Base-by-base conservation (phyloP, 2,113 vertebrate genomes). In the Elachura formosa region DNA sequence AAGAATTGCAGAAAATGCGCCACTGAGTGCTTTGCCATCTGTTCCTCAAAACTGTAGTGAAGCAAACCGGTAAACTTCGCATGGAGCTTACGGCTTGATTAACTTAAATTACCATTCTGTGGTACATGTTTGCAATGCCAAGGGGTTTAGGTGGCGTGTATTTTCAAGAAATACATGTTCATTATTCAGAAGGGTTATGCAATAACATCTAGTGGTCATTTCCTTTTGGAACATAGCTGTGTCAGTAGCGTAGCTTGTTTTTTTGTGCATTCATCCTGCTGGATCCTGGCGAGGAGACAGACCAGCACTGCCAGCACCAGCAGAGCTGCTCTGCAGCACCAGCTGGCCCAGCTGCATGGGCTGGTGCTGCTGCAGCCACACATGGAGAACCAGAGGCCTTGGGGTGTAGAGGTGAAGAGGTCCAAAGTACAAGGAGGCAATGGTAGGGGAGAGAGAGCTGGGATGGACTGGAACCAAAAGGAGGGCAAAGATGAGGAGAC, bases 151-250 rank as follows among this genome's bases (percentile, higher is more conserved):
- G 59, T 95, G 90, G 93, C 87, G 16, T 51, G 11, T 28, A 81
- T 89, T 92, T 95, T 89, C 84, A 94, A 92, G 87, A 84, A 91
- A 64, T 55, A 72, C 62, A 46, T 3, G 28, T 38, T 89, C 89
- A 91, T 95, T 91, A 92, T 84, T 84, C 86, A 56, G 81, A 66
- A 52, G 59, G 63, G 74, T 93, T 89, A 43, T 66, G 84, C 95
- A 96, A 94, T 52, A 89, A 18, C 75, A 79, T 55, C 73, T 61
- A 93, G 86, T 79, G 89, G 93, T 92, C 93, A 92, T 54, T 96
- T 96, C 94, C 93, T 96, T 92, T 82, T 4, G 69, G 58, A 94
- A 69, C 61, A 19, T 12, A 61, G 95, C 80, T 64, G 34, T 41
- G 69, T 48, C 22, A 13, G 48, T 34, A 66, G 55, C 0, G 5